Evolutionary conservation across 2,888 invertebrate genomes (phyloP), one percentile per base, ranked within the genome.

Genomic region (Pristionchus fissidentatus): DNA sequence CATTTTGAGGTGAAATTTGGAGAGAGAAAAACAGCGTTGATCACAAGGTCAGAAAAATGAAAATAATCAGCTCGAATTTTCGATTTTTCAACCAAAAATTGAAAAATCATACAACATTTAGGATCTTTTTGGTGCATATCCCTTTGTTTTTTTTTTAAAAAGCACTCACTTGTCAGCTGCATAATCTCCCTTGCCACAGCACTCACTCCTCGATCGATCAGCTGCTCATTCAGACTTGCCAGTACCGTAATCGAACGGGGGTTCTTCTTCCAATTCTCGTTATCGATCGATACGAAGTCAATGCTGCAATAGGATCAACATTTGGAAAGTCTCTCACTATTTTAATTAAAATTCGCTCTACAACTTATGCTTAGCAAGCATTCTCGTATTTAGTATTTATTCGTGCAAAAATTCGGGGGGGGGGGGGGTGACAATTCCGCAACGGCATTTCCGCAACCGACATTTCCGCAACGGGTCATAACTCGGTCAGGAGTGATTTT

Each of bases 161-260:
- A 0, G 32, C 2, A 77, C 75, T 22, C 7, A 77, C 75, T 46
- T 49, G 49, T 77, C 75, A 77, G 49, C 22, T 77, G 49, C 8
- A 49, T 41, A 22, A 77, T 77, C 46, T 41, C 41, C 35, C 49
- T 77, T 0, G 52, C 49, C 2, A 77, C 32, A 49, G 49, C 22
- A 86, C 86, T 88, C 78, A 83, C 57, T 87, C 85, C 85, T 88
- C 57, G 38, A 38, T 79, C 79, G 26, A 79, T 57, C 35, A 79
- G 55, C 79, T 57, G 38, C 22, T 79, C 79, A 79, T 79, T 57
- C 29, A 57, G 26, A 79, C 41, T 79, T 0, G 57, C 10, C 19
- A 77, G 49, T 49, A 77, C 49, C 19, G 52, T 77, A 77, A 49
- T 35, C 29, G 46, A 19, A 49, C 46, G 52, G 32, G 49, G 22